Percentiles rank a stretch among this genome's conserved stretches.
phyloP scores from a whole-genome alignment of 2,113 vertebrate species.

The Acrocephalus kingi region DNA sequence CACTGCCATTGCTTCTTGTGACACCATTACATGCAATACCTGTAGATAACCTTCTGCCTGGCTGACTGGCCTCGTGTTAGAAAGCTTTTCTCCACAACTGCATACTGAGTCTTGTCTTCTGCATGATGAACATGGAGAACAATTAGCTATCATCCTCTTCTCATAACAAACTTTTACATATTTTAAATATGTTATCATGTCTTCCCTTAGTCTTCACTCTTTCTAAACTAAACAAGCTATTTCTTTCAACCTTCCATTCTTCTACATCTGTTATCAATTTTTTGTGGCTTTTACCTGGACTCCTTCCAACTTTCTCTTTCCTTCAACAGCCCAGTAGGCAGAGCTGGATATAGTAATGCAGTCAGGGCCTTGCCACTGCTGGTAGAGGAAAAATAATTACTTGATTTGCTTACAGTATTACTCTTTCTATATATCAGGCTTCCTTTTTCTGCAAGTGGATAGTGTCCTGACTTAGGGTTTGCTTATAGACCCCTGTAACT shows the following conservation, averaged over 20 bases:
- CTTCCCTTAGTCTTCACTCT: neutral
- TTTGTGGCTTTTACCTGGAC: constrained; percentile 23
- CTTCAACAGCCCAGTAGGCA: neutral
- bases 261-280: constrained; percentile 6
- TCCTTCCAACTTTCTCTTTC: neutral
- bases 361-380: neutral
- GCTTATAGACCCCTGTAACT: neutral
- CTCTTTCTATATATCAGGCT: neutral
- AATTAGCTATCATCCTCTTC: neutral
- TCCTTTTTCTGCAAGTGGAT: neutral
- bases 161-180: neutral
- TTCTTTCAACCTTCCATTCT: neutral
- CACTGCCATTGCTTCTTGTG: fast-evolving
- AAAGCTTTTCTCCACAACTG: neutral
- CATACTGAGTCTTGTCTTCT: neutral
- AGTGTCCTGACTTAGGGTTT: neutral
- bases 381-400: neutral
- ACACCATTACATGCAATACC: neutral
- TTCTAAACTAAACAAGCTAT: constrained; percentile 38
- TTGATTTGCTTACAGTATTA: neutral
- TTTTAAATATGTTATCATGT: neutral
- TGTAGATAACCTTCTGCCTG: neutral
- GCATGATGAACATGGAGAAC: neutral
- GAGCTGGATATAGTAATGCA: neutral
- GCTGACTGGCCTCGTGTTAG: neutral